phyloP scores from a whole-genome alignment of 2,888 invertebrate species.

The Iphiclides podalirius region DNA sequence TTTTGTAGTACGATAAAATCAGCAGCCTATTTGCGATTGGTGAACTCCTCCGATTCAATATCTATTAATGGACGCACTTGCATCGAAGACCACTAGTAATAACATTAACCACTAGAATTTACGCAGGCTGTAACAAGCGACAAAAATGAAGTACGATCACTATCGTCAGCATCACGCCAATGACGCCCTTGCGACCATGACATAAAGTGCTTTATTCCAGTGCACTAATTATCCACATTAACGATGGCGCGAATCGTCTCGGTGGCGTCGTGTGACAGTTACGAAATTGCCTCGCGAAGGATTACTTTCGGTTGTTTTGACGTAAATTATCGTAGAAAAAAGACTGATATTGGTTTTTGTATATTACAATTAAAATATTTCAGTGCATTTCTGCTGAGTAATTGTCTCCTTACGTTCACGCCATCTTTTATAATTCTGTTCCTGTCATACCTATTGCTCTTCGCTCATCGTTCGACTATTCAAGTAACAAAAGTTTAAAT shows the following conservation, averaged over 20 bases:
- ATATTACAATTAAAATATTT: too few relatives aligned
- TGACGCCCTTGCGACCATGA: slow-evolving; percentile 18
- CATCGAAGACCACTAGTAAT: slow-evolving; percentile 25
- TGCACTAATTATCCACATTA: slow-evolving; percentile 26
- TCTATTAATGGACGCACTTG: slow-evolving; percentile 5
- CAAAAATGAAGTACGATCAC: slow-evolving; percentile 20
- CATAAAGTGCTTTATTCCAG: slow-evolving; percentile 26
- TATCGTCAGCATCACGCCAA: slow-evolving; percentile 14
- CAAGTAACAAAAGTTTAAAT: too few relatives aligned
- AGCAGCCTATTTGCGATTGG: too few relatives aligned
- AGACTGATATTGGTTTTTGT: too few relatives aligned
- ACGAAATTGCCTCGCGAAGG: slow-evolving; percentile 51
- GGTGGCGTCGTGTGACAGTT: slow-evolving; percentile 48
- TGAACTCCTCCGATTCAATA: too few relatives aligned
- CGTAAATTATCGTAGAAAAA: slow-evolving; percentile 1
- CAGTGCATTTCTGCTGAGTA: too few relatives aligned
- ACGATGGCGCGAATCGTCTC: slow-evolving; percentile 43
- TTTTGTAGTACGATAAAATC: too few relatives aligned
- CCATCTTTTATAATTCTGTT: too few relatives aligned
- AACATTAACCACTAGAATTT: slow-evolving; percentile 33
- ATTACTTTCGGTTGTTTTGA: slow-evolving; percentile 36
- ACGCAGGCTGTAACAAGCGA: slow-evolving; percentile 21
- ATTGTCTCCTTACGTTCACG: too few relatives aligned
- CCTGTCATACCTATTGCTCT: too few relatives aligned
- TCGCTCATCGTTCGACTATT: too few relatives aligned